Evolutionary conservation across 2,888 invertebrate genomes (phyloP).

Genomic region (Parasteatoda lunata): DNA sequence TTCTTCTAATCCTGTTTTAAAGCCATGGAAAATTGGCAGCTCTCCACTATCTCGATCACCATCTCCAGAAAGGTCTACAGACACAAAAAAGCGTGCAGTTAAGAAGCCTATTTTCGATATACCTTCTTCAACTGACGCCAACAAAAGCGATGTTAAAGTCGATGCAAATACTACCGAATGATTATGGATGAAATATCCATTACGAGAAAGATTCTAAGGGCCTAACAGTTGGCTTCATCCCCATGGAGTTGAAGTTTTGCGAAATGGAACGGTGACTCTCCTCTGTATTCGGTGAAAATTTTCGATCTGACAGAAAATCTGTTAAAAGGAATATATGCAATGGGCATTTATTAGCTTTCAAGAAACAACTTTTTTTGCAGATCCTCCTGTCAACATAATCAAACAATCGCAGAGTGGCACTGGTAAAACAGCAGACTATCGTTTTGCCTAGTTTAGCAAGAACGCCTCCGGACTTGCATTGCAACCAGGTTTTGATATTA

Average conservation of each 20-base stretch:
- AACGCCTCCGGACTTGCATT: constrained; percentile 81
- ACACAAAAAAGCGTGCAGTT: background rate
- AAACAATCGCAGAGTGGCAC: constrained; percentile 99
- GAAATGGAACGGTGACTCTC: constrained; percentile 94
- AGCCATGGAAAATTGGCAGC: background rate
- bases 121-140: no score
- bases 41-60: background rate
- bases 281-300: constrained; percentile 89
- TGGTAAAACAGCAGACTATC: constrained; percentile 99
- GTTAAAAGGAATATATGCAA: constrained; percentile 91
- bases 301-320: constrained; percentile 82
- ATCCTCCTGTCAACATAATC: constrained; percentile 98
- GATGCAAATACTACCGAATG: no score
- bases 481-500: constrained; percentile 93
- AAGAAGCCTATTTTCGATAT: background rate
- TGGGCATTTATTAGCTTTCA: constrained; percentile 99
- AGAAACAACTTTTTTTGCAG: constrained; percentile 94
- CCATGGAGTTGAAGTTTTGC: constrained; percentile 87
- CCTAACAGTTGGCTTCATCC: constrained; percentile 87
- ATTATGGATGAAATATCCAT: constrained; percentile 85
- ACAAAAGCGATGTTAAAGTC: no score
- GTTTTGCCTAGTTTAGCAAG: constrained; percentile 96
- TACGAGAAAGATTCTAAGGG: constrained; percentile 90
- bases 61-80: background rate
- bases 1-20: background rate